phyloP scores from a whole-genome alignment of 2,797 vertebrate species.

The Garrulus glandarius region DNA sequence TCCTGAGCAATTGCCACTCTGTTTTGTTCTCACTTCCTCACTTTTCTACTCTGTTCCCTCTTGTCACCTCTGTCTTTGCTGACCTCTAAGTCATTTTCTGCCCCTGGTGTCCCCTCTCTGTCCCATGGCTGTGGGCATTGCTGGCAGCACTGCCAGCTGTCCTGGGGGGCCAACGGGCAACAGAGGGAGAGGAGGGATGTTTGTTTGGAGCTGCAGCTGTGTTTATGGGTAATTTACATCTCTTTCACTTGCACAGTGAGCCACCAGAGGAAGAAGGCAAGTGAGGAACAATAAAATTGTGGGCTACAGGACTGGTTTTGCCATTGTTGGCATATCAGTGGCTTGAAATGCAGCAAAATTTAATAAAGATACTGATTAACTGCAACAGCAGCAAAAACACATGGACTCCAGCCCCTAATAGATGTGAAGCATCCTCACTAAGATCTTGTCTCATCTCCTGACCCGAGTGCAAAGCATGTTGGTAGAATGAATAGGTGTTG shows the following conservation, averaged over 20 bases:
- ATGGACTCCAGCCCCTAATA: background rate
- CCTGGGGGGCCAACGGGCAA: background rate
- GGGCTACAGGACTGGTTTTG: background rate
- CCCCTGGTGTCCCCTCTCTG: background rate
- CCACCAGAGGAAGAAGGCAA: background rate
- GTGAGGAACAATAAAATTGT: background rate
- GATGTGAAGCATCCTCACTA: background rate
- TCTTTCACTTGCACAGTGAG: background rate
- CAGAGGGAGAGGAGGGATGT: background rate
- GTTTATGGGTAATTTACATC: background rate
- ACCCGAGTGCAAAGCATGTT: background rate
- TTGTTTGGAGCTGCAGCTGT: background rate
- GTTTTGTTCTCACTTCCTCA: background rate
- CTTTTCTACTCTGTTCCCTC: background rate
- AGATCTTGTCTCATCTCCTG: background rate
- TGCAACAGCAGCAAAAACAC: background rate
- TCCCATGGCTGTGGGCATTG: rapidly evolving
- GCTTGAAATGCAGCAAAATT: background rate
- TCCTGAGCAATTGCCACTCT: background rate
- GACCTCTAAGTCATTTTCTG: background rate
- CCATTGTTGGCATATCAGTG: background rate
- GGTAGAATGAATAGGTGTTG: background rate
- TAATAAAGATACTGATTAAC: background rate
- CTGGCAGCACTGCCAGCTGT: background rate
- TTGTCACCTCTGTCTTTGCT: background rate